Base-by-base conservation (phyloP, 2,797 vertebrate species). In the Gymnopithys bicolor region DNA sequence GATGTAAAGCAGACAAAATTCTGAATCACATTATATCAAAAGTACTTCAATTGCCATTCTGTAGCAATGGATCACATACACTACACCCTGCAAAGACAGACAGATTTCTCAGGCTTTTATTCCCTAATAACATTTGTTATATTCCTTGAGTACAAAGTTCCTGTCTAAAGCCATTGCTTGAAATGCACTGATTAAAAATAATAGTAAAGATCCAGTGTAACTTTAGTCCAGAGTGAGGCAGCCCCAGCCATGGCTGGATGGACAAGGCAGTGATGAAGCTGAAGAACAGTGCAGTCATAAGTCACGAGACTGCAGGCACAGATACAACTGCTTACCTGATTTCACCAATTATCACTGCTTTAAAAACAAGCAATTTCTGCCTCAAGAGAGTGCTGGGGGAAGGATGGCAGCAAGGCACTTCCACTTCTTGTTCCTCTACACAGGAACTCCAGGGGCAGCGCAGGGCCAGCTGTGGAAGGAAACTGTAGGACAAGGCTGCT, bases 1-100 rank as follows among this genome's bases (percentile, higher is more conserved):
- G 53, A 59, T 19, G 30, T 46, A 91, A 94, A 91, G 56, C n/a
- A 74, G 75, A 48, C 37, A 86, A 70, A 62, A 60, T 68, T 88
- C 39, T 85, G 21, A 67, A 1, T 74, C 32, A 12, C 2, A 1
- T 52, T 79, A 7, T 49, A 59, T 23, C 3, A 4, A 12, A 86
- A 90, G 19, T 16, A 56, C 39, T 71, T 46, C 24, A 70, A n/a
- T 15, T 45, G 7, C 71, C 22, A 74, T 11, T 77, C 43, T 12
- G 14, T 43, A 66, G 43, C 75, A 64, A 60, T 21, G 30, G 30
- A 52, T 93, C 25, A 22, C 30, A 23, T 17, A 21, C 46, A 55
- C 33, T 10, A 75, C 4, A 59, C 2, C 1, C 13, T 64, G 45
- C n/a, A 35, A 11, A 35, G 46, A 32, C 16, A 83, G 53, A 16